Conservation (phyloP, 2,888 invertebrate species). For the Phorcus lineatus region DNA sequence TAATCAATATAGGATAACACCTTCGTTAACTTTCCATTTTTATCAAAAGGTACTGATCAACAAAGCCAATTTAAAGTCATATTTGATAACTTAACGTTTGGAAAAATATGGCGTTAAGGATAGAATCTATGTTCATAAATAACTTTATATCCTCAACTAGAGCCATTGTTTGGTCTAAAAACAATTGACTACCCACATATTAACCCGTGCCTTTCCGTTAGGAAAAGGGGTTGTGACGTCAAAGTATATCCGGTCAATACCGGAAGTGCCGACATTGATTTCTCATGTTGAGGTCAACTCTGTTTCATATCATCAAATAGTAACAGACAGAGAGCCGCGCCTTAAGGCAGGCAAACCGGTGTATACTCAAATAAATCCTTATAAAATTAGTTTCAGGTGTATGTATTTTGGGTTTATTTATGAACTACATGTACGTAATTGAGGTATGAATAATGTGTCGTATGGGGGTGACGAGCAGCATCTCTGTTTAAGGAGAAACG, state of each 20-base stretch:
- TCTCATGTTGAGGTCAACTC: not conserved
- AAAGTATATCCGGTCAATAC: slow-evolving; percentile 1
- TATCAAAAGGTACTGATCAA: too few species aligned
- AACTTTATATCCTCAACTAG: not conserved
- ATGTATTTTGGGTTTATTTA: not conserved
- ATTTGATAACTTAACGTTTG: too few species aligned
- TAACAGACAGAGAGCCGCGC: not conserved
- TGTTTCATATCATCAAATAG: not conserved
- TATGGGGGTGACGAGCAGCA: too few species aligned
- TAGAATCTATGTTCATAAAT: too few species aligned
- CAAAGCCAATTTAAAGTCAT: too few species aligned
- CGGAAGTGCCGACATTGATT: slow-evolving; percentile 7
- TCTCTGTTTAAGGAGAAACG: too few species aligned
- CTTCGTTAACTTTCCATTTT: too few species aligned
- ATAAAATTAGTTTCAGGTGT: not conserved
- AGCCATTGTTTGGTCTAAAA: not conserved
- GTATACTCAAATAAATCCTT: not conserved
- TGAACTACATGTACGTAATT: not conserved
- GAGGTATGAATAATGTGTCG: not conserved
- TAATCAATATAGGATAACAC: too few species aligned
- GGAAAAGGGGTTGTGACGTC: slow-evolving; percentile 18
- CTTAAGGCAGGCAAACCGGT: not conserved
- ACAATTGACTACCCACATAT: not conserved
- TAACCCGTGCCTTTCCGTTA: slow-evolving; percentile 10
- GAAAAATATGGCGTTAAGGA: too few species aligned